Evolutionary conservation across 2,113 vertebrate species (phyloP), one percentile per base, ranked within the genome.

Genomic region (Daubentonia madagascariensis): DNA sequence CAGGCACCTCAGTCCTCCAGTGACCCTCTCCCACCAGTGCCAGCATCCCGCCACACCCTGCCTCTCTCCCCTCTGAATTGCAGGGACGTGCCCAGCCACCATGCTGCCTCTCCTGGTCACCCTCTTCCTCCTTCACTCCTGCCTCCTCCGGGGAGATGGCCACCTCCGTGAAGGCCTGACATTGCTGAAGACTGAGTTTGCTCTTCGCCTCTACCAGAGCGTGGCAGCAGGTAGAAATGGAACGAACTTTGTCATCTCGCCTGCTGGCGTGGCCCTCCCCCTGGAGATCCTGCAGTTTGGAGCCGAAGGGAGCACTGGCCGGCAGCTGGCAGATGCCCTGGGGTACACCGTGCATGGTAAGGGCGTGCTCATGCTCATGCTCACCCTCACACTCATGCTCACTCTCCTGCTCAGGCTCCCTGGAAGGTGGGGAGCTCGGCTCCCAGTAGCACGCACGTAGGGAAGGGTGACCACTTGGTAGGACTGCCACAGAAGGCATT

Each of bases 261-360:
- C 99, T 0, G 98, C 98, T 45, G 99, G 99, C 0, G 98, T 99
- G 89, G 98, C 99, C 37, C 57, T 98, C 81, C 99, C 99, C 61
- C 98, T 99, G 97, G 99, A 99, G 61, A 98, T 99, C 95, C 98
- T 99, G 97, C 99, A 99, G 97, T 98, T 99, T 2, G 99, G 99
- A 25, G 99, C 99, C 89, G 98, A 97, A 83, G 99, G 99, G 78
- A 99, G 99, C 95, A 99, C 99, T 0, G 97, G 99, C 79, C 95
- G 0, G 0, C 99, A 99, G 97, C 98, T 99, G 97, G 98, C 99
- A 85, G 98, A 97, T 28, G 98, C 98, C 6, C 98, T 99, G 92
- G 99, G 99, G 50, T 99, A 99, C 98, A 99, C 98, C 0, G 89
- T 99, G 83, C 99, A 98, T 0, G 99, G 99, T 99, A 98, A 98